Base-by-base conservation (phyloP, 2,888 invertebrate genomes). In the Heliconius ethilla region DNA sequence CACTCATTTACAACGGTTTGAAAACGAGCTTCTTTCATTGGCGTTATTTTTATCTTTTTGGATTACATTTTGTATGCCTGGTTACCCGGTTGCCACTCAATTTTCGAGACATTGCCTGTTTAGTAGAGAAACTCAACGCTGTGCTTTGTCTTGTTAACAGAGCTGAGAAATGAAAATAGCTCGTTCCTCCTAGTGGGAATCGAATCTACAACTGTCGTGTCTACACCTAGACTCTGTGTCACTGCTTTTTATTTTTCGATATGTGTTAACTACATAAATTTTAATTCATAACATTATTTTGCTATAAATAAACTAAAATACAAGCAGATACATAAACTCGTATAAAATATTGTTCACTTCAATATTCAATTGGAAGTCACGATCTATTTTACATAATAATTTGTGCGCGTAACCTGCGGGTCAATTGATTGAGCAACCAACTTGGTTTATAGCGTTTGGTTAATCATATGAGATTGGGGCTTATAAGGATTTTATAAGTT, bases 321-420 rank as follows among this genome's bases (percentile, higher is more conserved):
- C 37, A 67, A 40, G 67, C 25, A 40, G 11, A 40, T 40, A 25
- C 13, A 67, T 11, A 67, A 67, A 22, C 37, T 11, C 15, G 4
- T 67, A 40, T 67, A 40, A 40, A 67, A 67, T 67, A 67, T 67
- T 13, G 25, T 67, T 67, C 13, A n/a, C 37, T 40, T n/a, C 67
- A 67, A 37, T 62, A 74, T 75, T 40, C 55, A 45, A n/a, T 73
- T 66, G 37, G 59, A 70, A 73, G 69, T 78, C 74, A 78, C 75
- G 51, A 78, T 78, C 69, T 29, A 40, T 74, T 67, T 78, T 63
- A 78, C 65, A 65, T 66, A 67, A 66, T 67, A 73, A 77, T 73
- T 66, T 55, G 67, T 67, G 40, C 37, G 67, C 67, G 40, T n/a
- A 67, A 55, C 33, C 70, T 72, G 70, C 33, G 70, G 70, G 70